Evolutionary conservation across 2,888 invertebrate genomes (phyloP).

Genomic region (Papilio elwesi): DNA sequence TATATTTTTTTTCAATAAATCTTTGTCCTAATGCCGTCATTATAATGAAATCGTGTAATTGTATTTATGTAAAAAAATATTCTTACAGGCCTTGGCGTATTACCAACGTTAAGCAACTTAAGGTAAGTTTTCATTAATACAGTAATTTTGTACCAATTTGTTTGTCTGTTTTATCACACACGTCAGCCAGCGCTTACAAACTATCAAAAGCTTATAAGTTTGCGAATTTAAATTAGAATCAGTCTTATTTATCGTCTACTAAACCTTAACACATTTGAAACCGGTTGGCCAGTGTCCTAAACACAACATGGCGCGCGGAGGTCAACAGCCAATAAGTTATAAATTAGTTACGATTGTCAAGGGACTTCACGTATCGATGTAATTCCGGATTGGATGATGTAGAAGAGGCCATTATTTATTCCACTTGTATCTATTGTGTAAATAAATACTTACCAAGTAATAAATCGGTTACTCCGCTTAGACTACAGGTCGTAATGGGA

Average conservation of each 20-base stretch:
- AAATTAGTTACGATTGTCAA: constrained; percentile 11
- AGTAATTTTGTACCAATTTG: too few relatives aligned
- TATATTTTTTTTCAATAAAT: too few relatives aligned
- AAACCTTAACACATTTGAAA: constrained; percentile 42
- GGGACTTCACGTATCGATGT: constrained; percentile 15
- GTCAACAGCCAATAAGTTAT: constrained; percentile 11
- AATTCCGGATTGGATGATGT: neutral
- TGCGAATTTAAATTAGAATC: constrained; percentile 17
- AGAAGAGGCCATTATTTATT: neutral
- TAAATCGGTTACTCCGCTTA: too few relatives aligned
- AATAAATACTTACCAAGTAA: too few relatives aligned
- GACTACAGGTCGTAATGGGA: too few relatives aligned
- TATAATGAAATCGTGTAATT: neutral
- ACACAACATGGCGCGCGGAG: constrained; percentile 35
- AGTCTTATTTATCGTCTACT: constrained; percentile 18
- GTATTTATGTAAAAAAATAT: neutral
- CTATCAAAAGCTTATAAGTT: neutral
- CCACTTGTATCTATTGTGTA: too few relatives aligned
- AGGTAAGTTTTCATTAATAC: constrained; percentile 85
- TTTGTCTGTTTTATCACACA: too few relatives aligned
- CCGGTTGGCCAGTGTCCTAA: constrained; percentile 44
- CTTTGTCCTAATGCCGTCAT: too few relatives aligned
- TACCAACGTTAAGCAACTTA: constrained; percentile 93
- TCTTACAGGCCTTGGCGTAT: constrained; percentile 92
- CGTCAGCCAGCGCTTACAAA: too few relatives aligned